A percentile compares a stretch with the other conserved stretches of the same genome.
These are phyloP conservation scores for Bufotes viridis DNA, from an alignment of 2,797 vertebrate species.

Conservation along the genomic window DNA sequence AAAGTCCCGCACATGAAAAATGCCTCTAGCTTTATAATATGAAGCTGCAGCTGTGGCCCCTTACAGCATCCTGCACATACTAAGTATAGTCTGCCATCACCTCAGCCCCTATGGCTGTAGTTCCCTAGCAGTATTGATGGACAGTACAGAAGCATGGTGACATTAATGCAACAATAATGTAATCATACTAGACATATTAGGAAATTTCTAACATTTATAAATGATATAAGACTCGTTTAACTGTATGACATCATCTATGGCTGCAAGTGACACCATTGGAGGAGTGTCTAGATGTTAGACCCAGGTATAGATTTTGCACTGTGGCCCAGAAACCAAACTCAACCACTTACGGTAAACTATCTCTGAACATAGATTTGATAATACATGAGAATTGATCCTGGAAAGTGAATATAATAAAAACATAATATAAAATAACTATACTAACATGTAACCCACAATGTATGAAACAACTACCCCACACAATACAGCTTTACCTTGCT, in stretches of 20 bases:
- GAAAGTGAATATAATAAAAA: not conserved
- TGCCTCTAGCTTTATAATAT: too few relatives aligned
- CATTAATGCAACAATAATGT: too few relatives aligned
- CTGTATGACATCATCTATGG: not conserved
- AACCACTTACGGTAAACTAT: not conserved
- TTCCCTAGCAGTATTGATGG: not conserved
- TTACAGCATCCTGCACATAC: too few relatives aligned
- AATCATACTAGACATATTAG: too few relatives aligned
- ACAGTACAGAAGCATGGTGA: not conserved
- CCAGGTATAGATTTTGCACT: not conserved
- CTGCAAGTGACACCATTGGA: not conserved
- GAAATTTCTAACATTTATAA: too few relatives aligned
- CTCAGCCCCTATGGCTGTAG: not conserved
- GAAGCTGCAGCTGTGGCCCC: too few relatives aligned
- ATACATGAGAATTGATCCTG: not conserved
- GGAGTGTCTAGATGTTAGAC: not conserved
- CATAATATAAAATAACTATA: not conserved
- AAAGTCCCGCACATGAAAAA: too few relatives aligned
- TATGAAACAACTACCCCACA: not conserved
- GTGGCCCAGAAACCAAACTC: not conserved
- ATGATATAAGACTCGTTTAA: too few relatives aligned
- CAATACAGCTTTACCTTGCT: slow-evolving; percentile 21
- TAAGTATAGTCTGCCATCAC: not conserved
- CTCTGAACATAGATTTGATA: not conserved
- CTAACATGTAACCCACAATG: not conserved